Evolutionary conservation across 1,140 invertebrate species (phyloP).

Genomic region (Eciton burchellii): DNA sequence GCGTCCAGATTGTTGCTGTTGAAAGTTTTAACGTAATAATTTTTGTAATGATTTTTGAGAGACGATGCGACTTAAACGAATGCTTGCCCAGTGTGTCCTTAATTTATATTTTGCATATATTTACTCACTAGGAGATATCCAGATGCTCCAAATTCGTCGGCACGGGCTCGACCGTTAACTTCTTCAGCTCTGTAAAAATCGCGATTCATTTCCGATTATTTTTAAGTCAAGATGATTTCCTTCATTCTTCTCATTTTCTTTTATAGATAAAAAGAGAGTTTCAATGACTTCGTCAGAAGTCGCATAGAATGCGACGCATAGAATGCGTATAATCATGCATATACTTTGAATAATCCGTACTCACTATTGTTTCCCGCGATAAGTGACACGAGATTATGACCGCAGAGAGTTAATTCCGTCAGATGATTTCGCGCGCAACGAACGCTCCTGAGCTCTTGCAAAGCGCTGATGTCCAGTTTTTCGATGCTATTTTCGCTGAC

Average conservation of each 20-base stretch:
- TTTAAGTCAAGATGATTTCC: background rate
- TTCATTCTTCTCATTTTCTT: background rate
- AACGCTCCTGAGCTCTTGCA: slow-evolving; percentile 89
- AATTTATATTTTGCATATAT: slow-evolving; percentile 31
- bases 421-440: slow-evolving; percentile 91
- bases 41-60: background rate
- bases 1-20: slow-evolving; percentile 90
- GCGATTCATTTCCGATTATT: background rate
- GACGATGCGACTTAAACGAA: no score
- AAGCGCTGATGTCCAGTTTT: slow-evolving; percentile 90
- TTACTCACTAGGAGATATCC: slow-evolving; percentile 90
- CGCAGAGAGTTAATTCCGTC: slow-evolving; percentile 89
- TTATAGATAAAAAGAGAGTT: no score
- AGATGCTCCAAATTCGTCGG: slow-evolving; percentile 90
- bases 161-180: slow-evolving; percentile 87
- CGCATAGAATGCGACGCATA: background rate
- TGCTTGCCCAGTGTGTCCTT: background rate
- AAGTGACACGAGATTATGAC: slow-evolving; percentile 88
- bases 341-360: background rate
- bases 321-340: background rate
- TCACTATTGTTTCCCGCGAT: slow-evolving; percentile 91
- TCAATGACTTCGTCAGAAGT: no score
- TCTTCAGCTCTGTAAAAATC: slow-evolving; percentile 87
- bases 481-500: slow-evolving; percentile 93
- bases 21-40: slow-evolving; percentile 47